Base-by-base conservation (phyloP, 2,888 invertebrate species). In the Arge pagana region DNA sequence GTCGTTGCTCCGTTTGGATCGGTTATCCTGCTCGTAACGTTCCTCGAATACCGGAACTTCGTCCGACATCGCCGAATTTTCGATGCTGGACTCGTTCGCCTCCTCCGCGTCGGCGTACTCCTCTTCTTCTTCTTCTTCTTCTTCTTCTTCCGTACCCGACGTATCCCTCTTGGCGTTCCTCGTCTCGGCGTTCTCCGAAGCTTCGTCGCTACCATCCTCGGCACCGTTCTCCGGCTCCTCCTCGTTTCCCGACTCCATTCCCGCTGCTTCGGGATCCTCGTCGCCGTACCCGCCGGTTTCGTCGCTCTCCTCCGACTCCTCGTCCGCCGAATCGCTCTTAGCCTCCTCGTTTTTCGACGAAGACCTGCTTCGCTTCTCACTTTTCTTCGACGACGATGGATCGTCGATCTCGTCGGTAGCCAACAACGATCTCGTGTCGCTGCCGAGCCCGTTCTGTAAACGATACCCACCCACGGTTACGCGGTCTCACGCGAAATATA, bases 121-220 rank as follows among this genome's bases (percentile, higher is more conserved):
- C 41, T 64, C 61, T 21, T 64, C 64, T 28, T 59, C 58, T 0
- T 62, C 50, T 7, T 55, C 15, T n/a, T 51, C 33, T 4, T 54
- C 48, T 28, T 60, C 11, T 36, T 1, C 54, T 15, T 53, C 50
- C 15, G 48, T 54, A 5, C 49, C 53, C 8, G 53, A 51, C 5
- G 60, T 58, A n/a, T 56, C 56, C 10, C 61, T 59, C 21, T 57
- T 55, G 7, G 65, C 52, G 49, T 62, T 43, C 21, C 67, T 61
- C 56, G 19, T 37, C 26, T 37, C 11, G 30, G 21, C n/a, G 15
- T 49, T 53, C n/a, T 28, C 45, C 4, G 26, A 36, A 10, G 35
- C 36, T 13, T 26, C 36, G 11, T 3, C 11, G 28, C 43, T 36
- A 28, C 19, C 36, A 35, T 28, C 37, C 10, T 40, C 40, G 3